Evolutionary conservation across 2,113 vertebrate species (phyloP).

Genomic region (Coracopsis vasa): DNA sequence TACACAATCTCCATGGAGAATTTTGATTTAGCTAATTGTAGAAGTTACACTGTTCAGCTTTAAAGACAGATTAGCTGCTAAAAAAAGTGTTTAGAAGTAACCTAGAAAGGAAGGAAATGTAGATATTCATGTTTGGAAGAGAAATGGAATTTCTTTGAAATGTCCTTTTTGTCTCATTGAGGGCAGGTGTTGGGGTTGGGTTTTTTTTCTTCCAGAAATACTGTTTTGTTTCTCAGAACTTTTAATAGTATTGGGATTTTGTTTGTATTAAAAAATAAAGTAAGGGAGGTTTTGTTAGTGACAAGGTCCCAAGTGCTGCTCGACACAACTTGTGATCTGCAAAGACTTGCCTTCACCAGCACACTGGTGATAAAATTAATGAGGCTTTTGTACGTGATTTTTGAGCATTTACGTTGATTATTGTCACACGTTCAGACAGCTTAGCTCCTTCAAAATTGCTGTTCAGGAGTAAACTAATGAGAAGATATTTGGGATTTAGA

Average conservation of each 20-base stretch:
- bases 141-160: background rate
- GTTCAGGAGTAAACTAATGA: background rate
- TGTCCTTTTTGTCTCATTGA: background rate
- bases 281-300: background rate
- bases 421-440: background rate
- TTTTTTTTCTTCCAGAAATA: background rate
- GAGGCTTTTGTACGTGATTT: background rate
- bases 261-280: background rate
- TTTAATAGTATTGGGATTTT: background rate
- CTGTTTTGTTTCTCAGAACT: background rate
- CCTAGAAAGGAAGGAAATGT: background rate
- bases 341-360: background rate
- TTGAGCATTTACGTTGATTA: background rate
- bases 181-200: background rate
- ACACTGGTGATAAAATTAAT: fast-evolving
- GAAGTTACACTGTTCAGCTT: background rate
- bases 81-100: background rate
- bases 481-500: background rate
- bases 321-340: too few relatives aligned
- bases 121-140: background rate
- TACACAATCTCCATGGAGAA: background rate
- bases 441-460: background rate
- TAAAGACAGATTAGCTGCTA: background rate
- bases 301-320: fast-evolving
- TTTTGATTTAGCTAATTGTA: background rate